Evolutionary conservation across 2,113 vertebrate genomes (phyloP), one percentile per base, ranked within the genome.

Genomic region (Cyanoliseus patagonus): DNA sequence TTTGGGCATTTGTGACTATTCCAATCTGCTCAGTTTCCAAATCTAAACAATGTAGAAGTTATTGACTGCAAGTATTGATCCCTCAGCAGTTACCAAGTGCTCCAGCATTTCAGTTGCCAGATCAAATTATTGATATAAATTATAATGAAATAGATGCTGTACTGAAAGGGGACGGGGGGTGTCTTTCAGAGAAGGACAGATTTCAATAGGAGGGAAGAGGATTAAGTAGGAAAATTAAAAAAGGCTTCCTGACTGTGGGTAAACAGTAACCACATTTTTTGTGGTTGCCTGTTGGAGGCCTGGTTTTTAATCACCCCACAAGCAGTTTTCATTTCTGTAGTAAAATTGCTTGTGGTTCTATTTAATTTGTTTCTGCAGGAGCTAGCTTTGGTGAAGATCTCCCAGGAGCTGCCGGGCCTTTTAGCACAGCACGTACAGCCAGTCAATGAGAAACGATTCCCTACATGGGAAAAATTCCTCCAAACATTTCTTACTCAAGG

Each of bases 401-500:
- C 98, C 96, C 97, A 99, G 98, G 99, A 99, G 97, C 98, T 99
- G 97, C 98, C 98, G 83, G 98, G 98, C 97, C 98, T 99, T 98
- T 98, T 99, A 97, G 97, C 98, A 96, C 97, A 97, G 97, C 97
- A 99, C 95, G 98, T 98, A 76, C 97, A 96, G 95, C 98, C 98
- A 95, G 98, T 98, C 98, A 98, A 98, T 98, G 98, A 97, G 96
- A 99, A 98, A 97, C 97, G 96, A 97, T 99, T 98, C 98, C 98
- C 98, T 95, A 98, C 97, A 95, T 99, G 99, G 99, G 97, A 97
- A 96, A 98, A 97, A 98, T 99, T 99, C 98, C 98, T 99, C 92
- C 98, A 98, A 96, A 98, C 98, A 85, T 99, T 99, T 98, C 98
- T 99, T 96, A 98, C 97, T 98, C 98, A 99, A 98, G 99, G 99